Percentiles rank a stretch among this genome's conserved stretches.
Conservation (phyloP, 2,113 vertebrate species). For the Bothrops jararaca region DNA sequence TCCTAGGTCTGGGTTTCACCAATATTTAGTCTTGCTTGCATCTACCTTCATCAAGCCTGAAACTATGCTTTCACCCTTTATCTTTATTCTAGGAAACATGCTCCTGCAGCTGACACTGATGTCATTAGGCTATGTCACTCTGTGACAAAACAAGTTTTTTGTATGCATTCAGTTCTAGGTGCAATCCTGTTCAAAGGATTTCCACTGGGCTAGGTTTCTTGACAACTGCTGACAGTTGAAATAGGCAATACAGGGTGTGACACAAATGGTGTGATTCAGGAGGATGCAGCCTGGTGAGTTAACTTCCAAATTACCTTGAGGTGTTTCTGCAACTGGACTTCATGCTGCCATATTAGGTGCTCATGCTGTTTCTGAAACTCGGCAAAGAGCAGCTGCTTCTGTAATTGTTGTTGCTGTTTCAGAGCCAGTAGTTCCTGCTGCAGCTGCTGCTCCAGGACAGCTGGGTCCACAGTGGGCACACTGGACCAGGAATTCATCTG, state of each 20-base stretch:
- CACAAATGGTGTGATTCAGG: not conserved
- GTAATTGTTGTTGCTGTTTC: constrained; percentile 94
- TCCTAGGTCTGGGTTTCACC: not conserved
- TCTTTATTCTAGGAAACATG: not conserved
- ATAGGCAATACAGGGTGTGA: not conserved
- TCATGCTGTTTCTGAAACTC: constrained; percentile 96
- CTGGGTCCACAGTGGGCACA: constrained; percentile 69
- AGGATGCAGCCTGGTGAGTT: not conserved
- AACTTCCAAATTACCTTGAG: constrained; percentile 77
- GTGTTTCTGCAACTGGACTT: constrained; percentile 93
- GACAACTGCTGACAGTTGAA: not conserved
- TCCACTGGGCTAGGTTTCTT: not conserved
- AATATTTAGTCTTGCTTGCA: not conserved
- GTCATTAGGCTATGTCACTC: not conserved
- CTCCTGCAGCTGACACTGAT: not conserved
- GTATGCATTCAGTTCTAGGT: not conserved
- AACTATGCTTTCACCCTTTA: not conserved
- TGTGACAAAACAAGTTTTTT: not conserved
- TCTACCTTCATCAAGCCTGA: not conserved
- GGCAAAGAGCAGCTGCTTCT: constrained; percentile 91
- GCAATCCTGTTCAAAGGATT: not conserved
- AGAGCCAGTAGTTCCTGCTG: constrained; percentile 88
- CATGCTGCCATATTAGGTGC: constrained; percentile 88
- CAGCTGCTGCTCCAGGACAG: constrained; percentile 84
- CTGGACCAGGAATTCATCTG: constrained; percentile 71